phyloP scores from a whole-genome alignment of 2,888 invertebrate genomes.

The Abrostola triplasia region DNA sequence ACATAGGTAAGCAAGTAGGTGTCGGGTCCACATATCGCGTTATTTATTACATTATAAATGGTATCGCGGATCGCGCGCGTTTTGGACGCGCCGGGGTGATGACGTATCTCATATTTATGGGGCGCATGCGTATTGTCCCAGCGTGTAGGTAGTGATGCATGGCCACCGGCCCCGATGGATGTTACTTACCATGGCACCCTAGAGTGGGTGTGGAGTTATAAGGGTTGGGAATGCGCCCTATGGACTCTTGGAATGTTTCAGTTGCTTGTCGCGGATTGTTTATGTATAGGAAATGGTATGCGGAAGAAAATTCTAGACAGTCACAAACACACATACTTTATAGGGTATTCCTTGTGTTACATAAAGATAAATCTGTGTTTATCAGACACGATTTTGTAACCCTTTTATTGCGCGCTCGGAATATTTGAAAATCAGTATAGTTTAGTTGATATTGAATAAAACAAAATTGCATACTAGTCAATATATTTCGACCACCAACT shows the following conservation, averaged over 20 bases:
- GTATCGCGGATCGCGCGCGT: slow-evolving; percentile 68
- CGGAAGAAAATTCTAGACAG: slow-evolving; percentile 28
- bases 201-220: slow-evolving; percentile 63
- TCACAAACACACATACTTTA: too few species aligned
- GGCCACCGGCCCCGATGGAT: slow-evolving; percentile 67
- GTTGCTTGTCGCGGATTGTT: slow-evolving; percentile 1
- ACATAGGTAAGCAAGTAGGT: slow-evolving; percentile 81
- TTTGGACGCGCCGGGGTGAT: slow-evolving; percentile 71
- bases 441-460: too few species aligned
- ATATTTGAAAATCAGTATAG: too few species aligned
- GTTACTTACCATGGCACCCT: slow-evolving; percentile 64
- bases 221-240: slow-evolving; percentile 45
- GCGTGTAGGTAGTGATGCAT: slow-evolving; percentile 80
- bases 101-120: slow-evolving; percentile 84
- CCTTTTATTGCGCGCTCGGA: too few species aligned
- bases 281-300: slow-evolving; percentile 17
- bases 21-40: slow-evolving; percentile 71
- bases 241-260: slow-evolving; percentile 20
- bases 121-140: slow-evolving; percentile 63
- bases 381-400: too few species aligned
- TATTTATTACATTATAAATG: slow-evolving; percentile 81
- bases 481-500: too few species aligned
- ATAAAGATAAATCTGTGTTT: too few species aligned
- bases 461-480: too few species aligned
- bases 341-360: background rate